Evolutionary conservation across 30 jellyfish, hydroid and myxozoan genomes (phyloP).

Genomic region (Rhopilema esculentum): DNA sequence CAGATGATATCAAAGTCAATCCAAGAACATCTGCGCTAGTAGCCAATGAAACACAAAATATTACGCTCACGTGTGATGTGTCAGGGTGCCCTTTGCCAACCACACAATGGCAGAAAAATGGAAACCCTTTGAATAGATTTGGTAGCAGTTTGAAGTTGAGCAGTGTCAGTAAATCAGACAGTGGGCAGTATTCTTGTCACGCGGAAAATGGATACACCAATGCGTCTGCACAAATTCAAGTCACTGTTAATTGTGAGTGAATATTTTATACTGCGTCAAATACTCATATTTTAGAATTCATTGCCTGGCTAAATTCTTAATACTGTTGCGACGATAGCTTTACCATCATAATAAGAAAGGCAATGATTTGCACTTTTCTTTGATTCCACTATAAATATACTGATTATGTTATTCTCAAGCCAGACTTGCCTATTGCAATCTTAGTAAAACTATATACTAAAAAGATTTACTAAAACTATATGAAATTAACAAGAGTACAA

Average conservation of each 20-base stretch:
- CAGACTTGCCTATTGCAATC: too few species aligned
- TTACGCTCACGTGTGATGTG: slow-evolving; percentile 12
- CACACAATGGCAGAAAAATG: background rate
- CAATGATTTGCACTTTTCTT: too few species aligned
- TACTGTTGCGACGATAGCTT: too few species aligned
- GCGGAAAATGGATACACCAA: slow-evolving; percentile 26
- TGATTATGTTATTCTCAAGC: too few species aligned
- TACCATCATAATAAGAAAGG: too few species aligned
- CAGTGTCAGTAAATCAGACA: background rate
- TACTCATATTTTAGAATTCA: background rate
- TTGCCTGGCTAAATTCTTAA: too few species aligned
- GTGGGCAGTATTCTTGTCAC: slow-evolving; percentile 38
- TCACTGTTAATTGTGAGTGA: background rate
- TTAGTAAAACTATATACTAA: too few species aligned
- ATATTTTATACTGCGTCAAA: background rate
- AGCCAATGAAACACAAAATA: slow-evolving; percentile 29
- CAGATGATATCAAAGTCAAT: background rate
- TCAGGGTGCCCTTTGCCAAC: slow-evolving; percentile 46
- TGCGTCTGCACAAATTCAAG: background rate
- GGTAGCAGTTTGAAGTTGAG: background rate
- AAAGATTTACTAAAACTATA: too few species aligned
- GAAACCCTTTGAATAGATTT: background rate
- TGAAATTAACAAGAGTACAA: too few species aligned
- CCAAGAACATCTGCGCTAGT: background rate
- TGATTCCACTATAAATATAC: too few species aligned